phyloP scores from a whole-genome alignment of 30 jellyfish, hydroid and myxozoan genomes.

The Nemopilema nomurai region DNA sequence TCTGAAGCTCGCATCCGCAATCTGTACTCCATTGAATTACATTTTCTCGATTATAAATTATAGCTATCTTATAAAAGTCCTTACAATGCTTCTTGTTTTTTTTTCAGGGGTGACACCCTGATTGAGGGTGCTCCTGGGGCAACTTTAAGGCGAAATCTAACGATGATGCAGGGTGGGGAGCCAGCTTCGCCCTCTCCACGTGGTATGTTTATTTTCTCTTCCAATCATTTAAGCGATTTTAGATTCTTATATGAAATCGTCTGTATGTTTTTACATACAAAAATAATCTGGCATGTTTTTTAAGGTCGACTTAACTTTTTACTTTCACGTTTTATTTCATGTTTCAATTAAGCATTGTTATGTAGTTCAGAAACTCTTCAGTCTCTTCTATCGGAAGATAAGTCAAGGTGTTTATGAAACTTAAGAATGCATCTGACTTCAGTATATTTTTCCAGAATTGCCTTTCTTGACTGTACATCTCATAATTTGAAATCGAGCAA shows the following conservation, averaged over 20 bases:
- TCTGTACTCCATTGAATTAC: not conserved
- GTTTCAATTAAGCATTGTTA: too few species aligned
- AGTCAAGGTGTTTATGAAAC: too few species aligned
- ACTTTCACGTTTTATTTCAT: not conserved
- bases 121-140: constrained; percentile 98
- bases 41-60: too few species aligned
- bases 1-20: not conserved
- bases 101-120: constrained; percentile 94
- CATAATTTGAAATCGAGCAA: not conserved
- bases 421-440: not conserved
- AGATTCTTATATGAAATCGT: not conserved
- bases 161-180: constrained; percentile 99
- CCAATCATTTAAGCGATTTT: too few species aligned
- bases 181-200: constrained; percentile 78
- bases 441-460: not conserved
- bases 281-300: too few species aligned
- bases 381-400: too few species aligned
- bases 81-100: too few species aligned
- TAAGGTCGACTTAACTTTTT: not conserved
- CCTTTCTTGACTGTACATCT: not conserved
- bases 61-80: too few species aligned
- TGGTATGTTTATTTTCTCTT: constrained; percentile 34
- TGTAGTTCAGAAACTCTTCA: too few species aligned
- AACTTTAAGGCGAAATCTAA: constrained; percentile 90
- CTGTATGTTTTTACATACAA: too few species aligned